Evolutionary conservation across 2,888 invertebrate genomes (phyloP).

Genomic region (Autographa gamma): DNA sequence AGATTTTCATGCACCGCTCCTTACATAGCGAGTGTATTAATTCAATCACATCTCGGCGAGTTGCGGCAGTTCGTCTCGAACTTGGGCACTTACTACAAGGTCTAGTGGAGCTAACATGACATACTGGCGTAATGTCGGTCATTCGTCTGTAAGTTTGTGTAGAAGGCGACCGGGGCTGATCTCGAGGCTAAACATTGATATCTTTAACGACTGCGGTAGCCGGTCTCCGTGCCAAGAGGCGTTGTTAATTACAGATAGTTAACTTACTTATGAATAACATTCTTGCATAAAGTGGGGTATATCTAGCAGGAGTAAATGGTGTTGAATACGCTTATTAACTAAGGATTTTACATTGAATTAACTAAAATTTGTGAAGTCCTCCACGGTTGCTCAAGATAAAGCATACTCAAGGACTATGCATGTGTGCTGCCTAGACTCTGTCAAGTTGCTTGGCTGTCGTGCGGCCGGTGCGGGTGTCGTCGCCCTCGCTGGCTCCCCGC

Average conservation of each 20-base stretch:
- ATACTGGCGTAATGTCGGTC: background rate
- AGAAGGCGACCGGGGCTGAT: background rate
- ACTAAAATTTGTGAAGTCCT: no score
- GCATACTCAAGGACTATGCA: background rate
- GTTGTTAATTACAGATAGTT: background rate
- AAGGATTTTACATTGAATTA: no score
- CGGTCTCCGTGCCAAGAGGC: background rate
- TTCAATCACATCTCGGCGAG: constrained; percentile 23
- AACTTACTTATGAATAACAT: background rate
- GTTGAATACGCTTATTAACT: no score
- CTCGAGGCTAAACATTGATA: background rate
- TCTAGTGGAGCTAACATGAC: background rate
- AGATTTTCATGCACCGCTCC: constrained; percentile 18
- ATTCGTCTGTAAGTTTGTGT: background rate
- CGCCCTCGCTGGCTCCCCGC: constrained; percentile 40
- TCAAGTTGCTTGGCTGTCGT: background rate
- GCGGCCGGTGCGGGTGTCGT: constrained; percentile 3
- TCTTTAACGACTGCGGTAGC: background rate
- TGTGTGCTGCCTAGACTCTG: background rate
- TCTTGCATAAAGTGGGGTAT: no score
- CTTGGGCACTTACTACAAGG: background rate
- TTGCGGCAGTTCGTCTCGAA: constrained; percentile 9
- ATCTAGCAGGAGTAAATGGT: no score
- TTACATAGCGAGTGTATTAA: constrained; percentile 26
- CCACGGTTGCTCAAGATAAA: no score